Evolutionary conservation across 2,797 vertebrate genomes (phyloP).

Genomic region (Cygnus olor): DNA sequence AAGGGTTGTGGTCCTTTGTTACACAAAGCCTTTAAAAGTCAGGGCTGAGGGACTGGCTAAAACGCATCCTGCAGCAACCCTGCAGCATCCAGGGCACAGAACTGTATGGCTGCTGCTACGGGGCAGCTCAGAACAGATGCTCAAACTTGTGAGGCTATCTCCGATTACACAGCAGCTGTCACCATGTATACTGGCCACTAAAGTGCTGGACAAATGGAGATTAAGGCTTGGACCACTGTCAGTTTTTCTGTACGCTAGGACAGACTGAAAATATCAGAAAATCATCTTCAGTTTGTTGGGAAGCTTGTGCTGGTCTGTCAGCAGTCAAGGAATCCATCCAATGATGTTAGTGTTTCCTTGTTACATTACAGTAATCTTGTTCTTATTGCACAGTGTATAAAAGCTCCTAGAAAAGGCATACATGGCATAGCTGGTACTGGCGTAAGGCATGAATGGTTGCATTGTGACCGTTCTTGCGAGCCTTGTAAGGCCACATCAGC

Average conservation of each 20-base stretch:
- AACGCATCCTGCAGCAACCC: not conserved
- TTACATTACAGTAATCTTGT: not conserved
- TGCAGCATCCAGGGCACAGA: not conserved
- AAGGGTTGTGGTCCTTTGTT: not conserved
- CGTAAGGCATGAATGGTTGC: accelerated
- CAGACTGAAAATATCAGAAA: not conserved
- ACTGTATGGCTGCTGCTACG: accelerated
- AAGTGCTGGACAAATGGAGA: not conserved
- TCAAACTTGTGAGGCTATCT: not conserved
- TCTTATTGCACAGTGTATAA: not conserved
- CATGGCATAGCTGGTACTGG: not conserved
- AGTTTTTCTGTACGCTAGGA: not conserved
- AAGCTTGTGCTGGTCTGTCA: not conserved
- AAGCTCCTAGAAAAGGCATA: not conserved
- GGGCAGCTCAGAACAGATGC: not conserved
- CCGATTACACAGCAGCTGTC: not conserved
- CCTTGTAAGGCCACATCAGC: not conserved
- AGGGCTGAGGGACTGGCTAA: not conserved
- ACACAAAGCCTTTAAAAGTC: not conserved
- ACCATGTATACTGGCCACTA: not conserved
- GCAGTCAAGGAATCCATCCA: not conserved
- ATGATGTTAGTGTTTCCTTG: not conserved
- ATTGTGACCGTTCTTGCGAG: not conserved
- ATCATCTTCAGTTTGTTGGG: not conserved
- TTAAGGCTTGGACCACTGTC: not conserved